phyloP scores from a whole-genome alignment of 2,113 vertebrate genomes.

The Hyaena hyaena region DNA sequence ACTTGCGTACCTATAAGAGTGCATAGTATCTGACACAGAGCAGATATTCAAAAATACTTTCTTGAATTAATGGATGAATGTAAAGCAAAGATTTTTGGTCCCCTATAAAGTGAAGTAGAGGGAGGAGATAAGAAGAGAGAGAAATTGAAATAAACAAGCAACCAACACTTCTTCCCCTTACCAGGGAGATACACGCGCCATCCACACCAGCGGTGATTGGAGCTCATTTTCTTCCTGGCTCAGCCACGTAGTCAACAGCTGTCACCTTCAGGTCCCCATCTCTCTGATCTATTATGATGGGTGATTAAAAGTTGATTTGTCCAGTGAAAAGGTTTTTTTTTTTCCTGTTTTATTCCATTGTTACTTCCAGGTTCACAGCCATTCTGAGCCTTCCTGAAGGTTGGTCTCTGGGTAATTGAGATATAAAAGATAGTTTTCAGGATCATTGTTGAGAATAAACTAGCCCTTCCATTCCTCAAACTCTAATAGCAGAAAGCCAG shows the following conservation, averaged over 20 bases:
- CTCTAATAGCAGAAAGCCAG: not conserved
- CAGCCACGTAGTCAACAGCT: no score
- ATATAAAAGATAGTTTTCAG: not conserved
- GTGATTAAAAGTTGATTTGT: not conserved
- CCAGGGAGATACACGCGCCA: not conserved
- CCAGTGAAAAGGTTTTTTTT: not conserved
- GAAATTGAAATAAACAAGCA: not conserved
- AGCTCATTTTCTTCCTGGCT: not conserved
- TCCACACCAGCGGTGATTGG: rapidly evolving
- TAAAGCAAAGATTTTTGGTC: not conserved
- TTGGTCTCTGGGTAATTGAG: not conserved
- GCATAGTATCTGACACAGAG: not conserved
- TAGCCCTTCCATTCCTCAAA: not conserved
- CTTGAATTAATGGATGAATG: not conserved
- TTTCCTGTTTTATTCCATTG: not conserved
- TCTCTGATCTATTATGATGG: not conserved
- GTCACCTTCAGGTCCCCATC: not conserved
- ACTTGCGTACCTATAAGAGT: not conserved
- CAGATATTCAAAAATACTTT: not conserved
- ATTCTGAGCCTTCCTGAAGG: not conserved
- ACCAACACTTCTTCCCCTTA: not conserved
- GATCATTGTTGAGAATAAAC: not conserved
- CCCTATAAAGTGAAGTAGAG: not conserved
- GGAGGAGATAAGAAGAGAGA: not conserved
- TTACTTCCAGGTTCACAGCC: not conserved